Percentiles rank a stretch among this genome's conserved stretches.
Conservation (phyloP, 1,140 invertebrate genomes). For the Drosophila neocordata region DNA sequence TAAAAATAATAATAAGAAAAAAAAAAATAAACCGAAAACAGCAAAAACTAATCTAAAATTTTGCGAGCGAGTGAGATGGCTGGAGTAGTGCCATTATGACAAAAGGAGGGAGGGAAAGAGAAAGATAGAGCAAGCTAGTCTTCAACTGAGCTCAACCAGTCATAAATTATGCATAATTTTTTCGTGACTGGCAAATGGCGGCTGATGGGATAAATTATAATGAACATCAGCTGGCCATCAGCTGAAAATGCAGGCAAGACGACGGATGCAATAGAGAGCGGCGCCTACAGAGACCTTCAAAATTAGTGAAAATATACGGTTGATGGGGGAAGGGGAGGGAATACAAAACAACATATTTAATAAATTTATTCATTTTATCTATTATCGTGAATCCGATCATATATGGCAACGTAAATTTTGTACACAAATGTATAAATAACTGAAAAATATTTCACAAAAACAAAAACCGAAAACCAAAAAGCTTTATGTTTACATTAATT, state of each 20-base stretch:
- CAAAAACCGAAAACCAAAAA: neutral
- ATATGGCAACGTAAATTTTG: neutral
- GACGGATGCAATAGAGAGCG: neutral
- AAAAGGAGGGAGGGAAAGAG: slow-evolving; percentile 19
- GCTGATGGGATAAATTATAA: slow-evolving; percentile 60
- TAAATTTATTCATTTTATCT: neutral
- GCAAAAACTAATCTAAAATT: slow-evolving; percentile 42
- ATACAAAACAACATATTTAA: neutral
- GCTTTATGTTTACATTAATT: neutral
- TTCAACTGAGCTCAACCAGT: slow-evolving; percentile 60
- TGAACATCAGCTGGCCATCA: slow-evolving; percentile 55
- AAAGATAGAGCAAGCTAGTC: slow-evolving; percentile 12
- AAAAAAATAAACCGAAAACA: too few species aligned
- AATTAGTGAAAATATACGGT: neutral
- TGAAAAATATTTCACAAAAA: neutral
- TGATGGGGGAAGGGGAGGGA: neutral
- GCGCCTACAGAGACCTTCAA: too few species aligned
- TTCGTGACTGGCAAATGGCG: slow-evolving; percentile 73
- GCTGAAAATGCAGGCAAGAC: neutral
- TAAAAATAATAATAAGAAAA: neutral
- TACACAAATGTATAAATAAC: neutral
- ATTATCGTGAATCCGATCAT: neutral
- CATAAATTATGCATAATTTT: slow-evolving; percentile 78
- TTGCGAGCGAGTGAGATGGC: slow-evolving; percentile 36
- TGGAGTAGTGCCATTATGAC: neutral